Base-by-base conservation (phyloP, 2,113 vertebrate species). In the Machaerirhynchus nigripectus region DNA sequence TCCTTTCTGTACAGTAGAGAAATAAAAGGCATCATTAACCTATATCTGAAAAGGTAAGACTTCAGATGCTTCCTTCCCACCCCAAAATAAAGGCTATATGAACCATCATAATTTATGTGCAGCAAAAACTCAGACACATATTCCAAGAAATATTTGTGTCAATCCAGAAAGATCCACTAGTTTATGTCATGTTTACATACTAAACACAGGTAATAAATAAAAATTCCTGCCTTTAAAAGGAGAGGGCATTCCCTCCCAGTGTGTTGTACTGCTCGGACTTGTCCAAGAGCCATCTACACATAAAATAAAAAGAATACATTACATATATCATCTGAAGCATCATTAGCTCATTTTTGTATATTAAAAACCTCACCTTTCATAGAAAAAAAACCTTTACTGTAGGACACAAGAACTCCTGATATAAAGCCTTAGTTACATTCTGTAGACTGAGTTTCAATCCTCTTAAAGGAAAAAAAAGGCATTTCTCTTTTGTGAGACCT, bases 211-310 rank as follows among this genome's bases (percentile, higher is more conserved):
- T 98, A 98, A 98, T 98, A 98, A 98, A 98, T 98, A 98, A 98
- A 98, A 98, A 98, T 97, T 98, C 98, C 98, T 98, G 98, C 98
- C 98, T 98, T 98, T 98, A 98, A 98, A 98, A 98, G 98, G 98
- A 98, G 98, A 98, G 98, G 97, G 97, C 98, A 98, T 98, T 98
- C 98, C 98, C 98, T 98, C 98, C 98, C 98, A 98, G 98, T 98
- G 98, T 98, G 98, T 97, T 98, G 98, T 98, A 98, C 98, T 98
- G 98, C 98, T 98, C 98, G 98, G 98, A 98, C 97, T 98, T 98
- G 98, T 98, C 98, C 98, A 98, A 98, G 98, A 98, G 98, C 98
- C 98, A 98, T 98, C 98, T 98, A 98, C 98, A 98, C 98, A 98
- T 98, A 98, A 98, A 98, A 98, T 98, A 98, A 98, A 98, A 98